Base-by-base conservation (phyloP, 2,113 vertebrate species). In the Cochlearius cochlearius region DNA sequence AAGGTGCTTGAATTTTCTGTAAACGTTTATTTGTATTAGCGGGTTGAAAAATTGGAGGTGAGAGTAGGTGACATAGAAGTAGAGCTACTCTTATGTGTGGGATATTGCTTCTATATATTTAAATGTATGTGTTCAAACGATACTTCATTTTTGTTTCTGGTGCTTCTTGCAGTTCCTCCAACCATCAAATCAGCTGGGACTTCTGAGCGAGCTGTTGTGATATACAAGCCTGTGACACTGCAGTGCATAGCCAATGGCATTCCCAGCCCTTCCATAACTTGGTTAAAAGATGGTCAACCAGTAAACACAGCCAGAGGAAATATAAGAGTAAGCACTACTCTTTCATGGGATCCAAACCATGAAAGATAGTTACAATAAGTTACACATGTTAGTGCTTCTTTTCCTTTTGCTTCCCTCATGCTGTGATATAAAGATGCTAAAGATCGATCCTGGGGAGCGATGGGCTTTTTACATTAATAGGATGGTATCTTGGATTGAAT, bases 221-320 rank as follows among this genome's bases (percentile, higher is more conserved):
- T 99, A 20, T 82, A 99, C 75, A 98, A 99, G 89, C 55, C 98
- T 18, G 72, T 98, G 62, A 98, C 90, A 2, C 92, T 99, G 73
- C 99, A 99, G 93, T 99, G 99, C 66, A 95, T 99, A 76, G 98
- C 99, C 72, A 99, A 94, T 69, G 99, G 99, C 41, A 98, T 99
- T 91, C 99, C 99, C n/a, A 96, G 97, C 68, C 99, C 99, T 38
- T 98, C 98, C 77, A 98, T 99, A 43, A 99, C 99, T 4, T 99
- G 99, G 99, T 97, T 99, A 47, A 99, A 99, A 98, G 98, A 99
- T 87, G 98, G 98, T 20, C 98, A 98, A 27, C 99, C 99, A 79
- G 98, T 99, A 32, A 99, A 99, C 94, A 98, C 98, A 77, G 98
- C 99, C 83, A 98, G 98, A 83, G 98, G 98, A 79, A 98, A 98